Conservation (phyloP, 2,797 vertebrate species). For the Hyperoplus lanceolatus region DNA sequence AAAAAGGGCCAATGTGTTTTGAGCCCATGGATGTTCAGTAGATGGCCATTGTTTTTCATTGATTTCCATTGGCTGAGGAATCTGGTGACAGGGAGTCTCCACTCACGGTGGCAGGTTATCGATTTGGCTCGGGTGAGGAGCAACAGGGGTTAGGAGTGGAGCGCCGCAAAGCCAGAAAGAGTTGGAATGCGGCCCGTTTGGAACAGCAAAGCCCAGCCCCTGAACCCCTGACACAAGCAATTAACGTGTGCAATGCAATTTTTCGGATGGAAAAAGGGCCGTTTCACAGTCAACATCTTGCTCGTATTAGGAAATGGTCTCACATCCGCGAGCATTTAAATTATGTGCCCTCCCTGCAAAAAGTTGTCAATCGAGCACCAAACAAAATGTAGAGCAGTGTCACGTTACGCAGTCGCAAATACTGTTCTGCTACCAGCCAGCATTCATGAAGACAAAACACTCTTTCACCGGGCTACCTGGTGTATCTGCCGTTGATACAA, state of each 20-base stretch:
- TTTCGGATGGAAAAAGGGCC: constrained; percentile 16
- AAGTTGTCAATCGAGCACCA: background rate
- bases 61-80: constrained; percentile 85
- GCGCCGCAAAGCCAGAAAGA: constrained; percentile 12
- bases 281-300: constrained; percentile 25
- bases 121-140: constrained; percentile 55
- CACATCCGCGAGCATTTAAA: constrained; percentile 4
- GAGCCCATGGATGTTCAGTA: constrained; percentile 76
- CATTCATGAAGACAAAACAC: constrained; percentile 5
- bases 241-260: constrained; percentile 54
- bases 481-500: background rate
- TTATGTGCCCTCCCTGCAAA: background rate
- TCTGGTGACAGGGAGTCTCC: constrained; percentile 82
- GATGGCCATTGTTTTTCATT: constrained; percentile 89
- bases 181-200: constrained; percentile 49
- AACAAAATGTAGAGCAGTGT: background rate
- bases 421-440: background rate
- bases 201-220: constrained; percentile 28
- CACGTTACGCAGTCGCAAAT: constrained; percentile 1
- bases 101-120: constrained; percentile 81
- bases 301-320: constrained; percentile 12
- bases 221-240: constrained; percentile 49
- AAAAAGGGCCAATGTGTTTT: constrained; percentile 61
- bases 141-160: constrained; percentile 46
- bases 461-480: background rate